Evolutionary conservation across 2,888 invertebrate genomes (phyloP).

Genomic region (Gari tellinella): DNA sequence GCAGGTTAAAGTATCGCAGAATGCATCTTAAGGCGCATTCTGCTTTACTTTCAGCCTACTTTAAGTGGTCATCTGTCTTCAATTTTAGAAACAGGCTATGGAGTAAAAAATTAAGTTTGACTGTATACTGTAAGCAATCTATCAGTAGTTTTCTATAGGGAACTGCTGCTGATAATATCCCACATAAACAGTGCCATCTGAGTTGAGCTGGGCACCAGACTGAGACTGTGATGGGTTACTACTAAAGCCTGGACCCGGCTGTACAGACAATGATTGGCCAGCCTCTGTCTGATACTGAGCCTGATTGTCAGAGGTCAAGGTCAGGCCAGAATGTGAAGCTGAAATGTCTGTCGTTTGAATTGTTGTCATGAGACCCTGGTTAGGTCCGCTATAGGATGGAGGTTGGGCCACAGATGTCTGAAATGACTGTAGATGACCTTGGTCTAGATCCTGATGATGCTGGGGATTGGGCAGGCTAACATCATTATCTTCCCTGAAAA

Average conservation of each 20-base stretch:
- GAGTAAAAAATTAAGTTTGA: too few species aligned
- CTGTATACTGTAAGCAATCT: too few species aligned
- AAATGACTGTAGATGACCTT: conserved; percentile 1
- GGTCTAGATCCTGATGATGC: conserved; percentile 1
- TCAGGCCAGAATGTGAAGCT: conserved; percentile 14
- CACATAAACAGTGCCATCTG: neutral
- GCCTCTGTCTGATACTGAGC: conserved; percentile 21
- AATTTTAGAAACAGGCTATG: too few species aligned
- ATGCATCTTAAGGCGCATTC: too few species aligned
- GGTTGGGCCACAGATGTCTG: conserved; percentile 7
- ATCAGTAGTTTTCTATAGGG: conserved; percentile 9
- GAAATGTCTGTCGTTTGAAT: conserved; percentile 10
- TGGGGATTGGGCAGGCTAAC: neutral
- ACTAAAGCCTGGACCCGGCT: conserved; percentile 1
- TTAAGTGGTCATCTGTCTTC: too few species aligned
- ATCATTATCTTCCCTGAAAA: neutral
- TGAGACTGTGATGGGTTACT: conserved; percentile 1
- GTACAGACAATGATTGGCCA: neutral
- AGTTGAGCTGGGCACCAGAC: neutral
- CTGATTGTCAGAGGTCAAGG: conserved; percentile 7
- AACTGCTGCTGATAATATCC: conserved; percentile 19
- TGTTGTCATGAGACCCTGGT: conserved; percentile 16
- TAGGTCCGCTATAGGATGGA: conserved; percentile 27
- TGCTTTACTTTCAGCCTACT: too few species aligned
- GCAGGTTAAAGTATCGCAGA: too few species aligned